Evolutionary conservation across 1,140 invertebrate genomes (phyloP), one percentile per base, ranked within the genome.

Genomic region (Drosophila azteca): DNA sequence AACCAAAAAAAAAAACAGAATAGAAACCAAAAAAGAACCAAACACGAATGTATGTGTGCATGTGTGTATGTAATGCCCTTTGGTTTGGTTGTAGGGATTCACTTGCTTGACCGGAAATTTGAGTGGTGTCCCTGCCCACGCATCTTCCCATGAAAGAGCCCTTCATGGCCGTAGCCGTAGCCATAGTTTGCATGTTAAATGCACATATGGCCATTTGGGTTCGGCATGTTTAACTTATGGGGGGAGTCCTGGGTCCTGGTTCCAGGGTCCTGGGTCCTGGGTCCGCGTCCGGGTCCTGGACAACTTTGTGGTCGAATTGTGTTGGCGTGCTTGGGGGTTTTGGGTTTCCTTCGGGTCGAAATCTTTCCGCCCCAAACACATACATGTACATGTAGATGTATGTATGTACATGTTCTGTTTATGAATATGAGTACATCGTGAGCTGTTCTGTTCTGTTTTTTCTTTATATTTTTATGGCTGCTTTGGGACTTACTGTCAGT

Each of bases 81-180:
- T 54, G 60, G 60, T 58, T 44, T 50, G 57, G 49, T 76, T 72
- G 57, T 88, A 87, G 79, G 84, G 79, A 87, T 88, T 85, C 77
- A 79, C 67, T 77, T 65, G 83, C 74, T 84, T 90, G 64, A 85
- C 77, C 85, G 85, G 85, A 89, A 85, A 89, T 89, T 90, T 81
- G 87, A 89, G 81, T 69, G 39, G 46, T 55, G 35, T 46, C 51
- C 29, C 8, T 48, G 7, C 48, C 41, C 13, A 0, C 41, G 43
- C 0, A 53, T 26, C 24, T 26, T 26, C 24, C 24, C 24, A 26
- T 26, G 24, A 26, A 26, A 55, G 31, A 43, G 24, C 59, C 70
- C 54, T 41, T 35, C 26, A 35, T 46, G 35, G 29, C 60, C 13
- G n/a, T n/a, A n/a, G n/a, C n/a, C n/a, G n/a, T n/a, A 53, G 39